Percentiles rank a stretch among this genome's conserved stretches.
These are phyloP conservation scores for Cantharis rustica DNA, from an alignment of 2,888 invertebrate genomes.

Conservation along the genomic window DNA sequence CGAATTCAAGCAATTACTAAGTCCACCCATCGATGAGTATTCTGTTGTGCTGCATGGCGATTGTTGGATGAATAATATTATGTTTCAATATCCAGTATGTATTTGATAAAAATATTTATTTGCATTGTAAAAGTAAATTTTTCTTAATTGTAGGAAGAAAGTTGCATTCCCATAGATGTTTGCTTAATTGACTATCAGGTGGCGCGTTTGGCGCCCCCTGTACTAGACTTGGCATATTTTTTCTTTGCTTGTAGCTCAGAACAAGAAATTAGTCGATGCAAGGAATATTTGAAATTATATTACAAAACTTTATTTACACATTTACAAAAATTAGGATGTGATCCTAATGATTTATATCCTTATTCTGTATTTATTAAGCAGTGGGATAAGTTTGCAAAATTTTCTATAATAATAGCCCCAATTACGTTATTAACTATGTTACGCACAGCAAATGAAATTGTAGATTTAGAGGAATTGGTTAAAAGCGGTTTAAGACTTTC, in stretches of 20 bases:
- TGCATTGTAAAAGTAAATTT: neutral
- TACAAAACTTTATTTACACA: slow-evolving; percentile 38
- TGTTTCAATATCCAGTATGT: slow-evolving; percentile 45
- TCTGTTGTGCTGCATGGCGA: slow-evolving; percentile 43
- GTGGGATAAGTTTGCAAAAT: slow-evolving; percentile 33
- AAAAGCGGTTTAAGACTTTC: neutral
- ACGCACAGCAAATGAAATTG: neutral
- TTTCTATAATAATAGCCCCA: slow-evolving; percentile 29
- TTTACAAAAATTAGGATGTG: slow-evolving; percentile 39
- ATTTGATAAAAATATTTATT: neutral
- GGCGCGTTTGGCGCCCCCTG: slow-evolving; percentile 32
- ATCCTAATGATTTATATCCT: slow-evolving; percentile 42
- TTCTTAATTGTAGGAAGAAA: slow-evolving; percentile 6
- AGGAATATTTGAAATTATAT: slow-evolving; percentile 43
- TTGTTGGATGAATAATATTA: slow-evolving; percentile 48
- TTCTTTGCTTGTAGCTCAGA: slow-evolving; percentile 40
- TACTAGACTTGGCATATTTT: slow-evolving; percentile 44
- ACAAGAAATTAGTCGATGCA: slow-evolving; percentile 38
- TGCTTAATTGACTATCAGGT: slow-evolving; percentile 36
- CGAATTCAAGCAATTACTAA: neutral
- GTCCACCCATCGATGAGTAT: slow-evolving; percentile 6
- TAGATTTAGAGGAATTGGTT: neutral
- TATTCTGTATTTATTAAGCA: slow-evolving; percentile 35
- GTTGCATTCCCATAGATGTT: neutral
- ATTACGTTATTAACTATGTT: neutral